These are phyloP conservation scores for Chrysodeixis includens DNA, from an alignment of 2,888 invertebrate species.

Conservation along the genomic window DNA sequence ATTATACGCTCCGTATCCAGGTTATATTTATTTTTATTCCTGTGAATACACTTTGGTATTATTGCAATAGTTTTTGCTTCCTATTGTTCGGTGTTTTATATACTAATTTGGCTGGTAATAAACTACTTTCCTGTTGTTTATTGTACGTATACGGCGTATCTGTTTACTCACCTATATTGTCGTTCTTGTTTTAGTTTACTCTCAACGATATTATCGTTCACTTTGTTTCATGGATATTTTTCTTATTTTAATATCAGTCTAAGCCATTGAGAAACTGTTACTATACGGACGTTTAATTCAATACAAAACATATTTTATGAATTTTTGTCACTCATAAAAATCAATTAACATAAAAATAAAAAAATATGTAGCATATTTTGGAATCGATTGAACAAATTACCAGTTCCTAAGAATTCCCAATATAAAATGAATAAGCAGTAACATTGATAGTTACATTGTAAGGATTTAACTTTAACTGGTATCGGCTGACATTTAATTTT, in stretches of 20 bases:
- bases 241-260: too few relatives aligned
- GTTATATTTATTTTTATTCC: conserved; percentile 50
- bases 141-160: background rate
- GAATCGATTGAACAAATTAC: too few relatives aligned
- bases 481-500: conserved; percentile 41
- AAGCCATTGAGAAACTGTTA: too few relatives aligned
- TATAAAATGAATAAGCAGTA: background rate
- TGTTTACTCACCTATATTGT: background rate
- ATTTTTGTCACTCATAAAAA: too few relatives aligned
- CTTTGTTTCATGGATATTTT: too few relatives aligned
- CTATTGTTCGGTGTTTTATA: conserved; percentile 10
- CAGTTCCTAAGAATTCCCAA: too few relatives aligned
- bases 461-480: background rate
- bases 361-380: too few relatives aligned
- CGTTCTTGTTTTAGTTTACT: too few relatives aligned
- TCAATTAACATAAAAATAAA: too few relatives aligned
- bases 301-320: too few relatives aligned
- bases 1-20: conserved; percentile 54
- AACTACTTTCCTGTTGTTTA: background rate
- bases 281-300: too few relatives aligned
- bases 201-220: too few relatives aligned
- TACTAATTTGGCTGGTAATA: conserved; percentile 7
- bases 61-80: conserved; percentile 30
- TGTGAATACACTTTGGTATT: conserved; percentile 28
- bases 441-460: background rate